Conservation (phyloP, 2,888 invertebrate genomes). For the Fabriciana adippe region DNA sequence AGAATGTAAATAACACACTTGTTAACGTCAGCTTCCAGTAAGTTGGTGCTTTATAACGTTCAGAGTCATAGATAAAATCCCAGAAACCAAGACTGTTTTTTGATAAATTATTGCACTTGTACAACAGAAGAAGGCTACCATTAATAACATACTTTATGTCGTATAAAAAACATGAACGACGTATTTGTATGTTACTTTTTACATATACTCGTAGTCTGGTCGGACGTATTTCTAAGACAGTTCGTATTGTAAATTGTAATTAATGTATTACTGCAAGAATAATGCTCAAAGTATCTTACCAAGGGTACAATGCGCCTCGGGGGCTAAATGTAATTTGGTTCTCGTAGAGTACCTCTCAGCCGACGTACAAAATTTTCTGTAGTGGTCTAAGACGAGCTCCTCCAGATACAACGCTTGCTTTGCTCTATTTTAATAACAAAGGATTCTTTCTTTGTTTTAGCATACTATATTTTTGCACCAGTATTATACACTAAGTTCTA, state of each 20-base stretch:
- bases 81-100: neutral
- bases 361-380: conserved; percentile 42
- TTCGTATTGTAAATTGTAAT: conserved; percentile 6
- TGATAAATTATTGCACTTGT: neutral
- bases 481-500: neutral
- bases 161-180: too few species aligned
- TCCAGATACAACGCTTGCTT: conserved; percentile 27
- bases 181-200: neutral
- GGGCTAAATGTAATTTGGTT: conserved; percentile 60
- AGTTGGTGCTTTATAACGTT: conserved; percentile 11
- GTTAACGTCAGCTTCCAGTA: conserved; percentile 14
- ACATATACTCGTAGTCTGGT: neutral
- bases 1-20: conserved; percentile 5
- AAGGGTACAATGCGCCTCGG: conserved; percentile 51
- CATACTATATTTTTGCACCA: neutral
- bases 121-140: neutral
- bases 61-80: conserved; percentile 2
- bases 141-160: too few species aligned
- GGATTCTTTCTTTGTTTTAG: conserved; percentile 18
- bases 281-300: conserved; percentile 40
- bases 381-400: conserved; percentile 35
- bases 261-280: conserved; percentile 23
- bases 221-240: neutral
- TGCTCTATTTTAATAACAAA: conserved; percentile 30
- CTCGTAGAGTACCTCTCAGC: conserved; percentile 51